phyloP scores from a whole-genome alignment of 2,888 invertebrate genomes.

The Pocota personata region DNA sequence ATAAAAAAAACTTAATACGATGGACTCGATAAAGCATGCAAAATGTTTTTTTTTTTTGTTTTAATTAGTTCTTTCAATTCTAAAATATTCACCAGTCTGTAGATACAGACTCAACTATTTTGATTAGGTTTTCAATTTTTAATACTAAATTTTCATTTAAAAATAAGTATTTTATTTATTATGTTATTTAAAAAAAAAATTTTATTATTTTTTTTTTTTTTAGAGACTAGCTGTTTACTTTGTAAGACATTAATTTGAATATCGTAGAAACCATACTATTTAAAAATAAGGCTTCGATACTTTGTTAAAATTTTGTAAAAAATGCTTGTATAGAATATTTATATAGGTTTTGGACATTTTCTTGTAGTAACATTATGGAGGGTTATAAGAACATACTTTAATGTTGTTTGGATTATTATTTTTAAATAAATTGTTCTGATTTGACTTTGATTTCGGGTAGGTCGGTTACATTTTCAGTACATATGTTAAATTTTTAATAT shows the following conservation, averaged over 20 bases:
- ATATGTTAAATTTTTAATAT: background rate
- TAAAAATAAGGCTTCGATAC: slow-evolving; percentile 33
- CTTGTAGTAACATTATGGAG: background rate
- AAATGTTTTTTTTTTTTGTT: background rate
- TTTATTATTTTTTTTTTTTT: background rate
- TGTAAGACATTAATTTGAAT: background rate
- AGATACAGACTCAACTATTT: slow-evolving; percentile 20
- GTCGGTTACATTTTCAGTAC: slow-evolving; percentile 1
- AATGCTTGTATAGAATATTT: background rate
- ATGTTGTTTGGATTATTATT: background rate
- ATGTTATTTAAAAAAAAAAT: background rate
- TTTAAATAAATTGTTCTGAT: background rate
- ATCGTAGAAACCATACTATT: slow-evolving; percentile 1
- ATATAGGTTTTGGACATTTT: background rate
- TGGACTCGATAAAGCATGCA: slow-evolving; percentile 40
- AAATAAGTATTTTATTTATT: background rate
- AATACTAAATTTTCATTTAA: background rate
- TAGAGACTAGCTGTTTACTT: background rate
- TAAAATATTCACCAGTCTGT: slow-evolving; percentile 17
- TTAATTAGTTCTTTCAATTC: background rate
- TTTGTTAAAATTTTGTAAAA: background rate
- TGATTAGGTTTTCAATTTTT: slow-evolving; percentile 15
- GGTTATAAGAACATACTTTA: background rate
- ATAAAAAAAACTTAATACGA: slow-evolving; percentile 36
- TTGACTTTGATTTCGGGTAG: background rate